Base-by-base conservation (phyloP, 1,140 invertebrate genomes). In the Drosophila auraria region DNA sequence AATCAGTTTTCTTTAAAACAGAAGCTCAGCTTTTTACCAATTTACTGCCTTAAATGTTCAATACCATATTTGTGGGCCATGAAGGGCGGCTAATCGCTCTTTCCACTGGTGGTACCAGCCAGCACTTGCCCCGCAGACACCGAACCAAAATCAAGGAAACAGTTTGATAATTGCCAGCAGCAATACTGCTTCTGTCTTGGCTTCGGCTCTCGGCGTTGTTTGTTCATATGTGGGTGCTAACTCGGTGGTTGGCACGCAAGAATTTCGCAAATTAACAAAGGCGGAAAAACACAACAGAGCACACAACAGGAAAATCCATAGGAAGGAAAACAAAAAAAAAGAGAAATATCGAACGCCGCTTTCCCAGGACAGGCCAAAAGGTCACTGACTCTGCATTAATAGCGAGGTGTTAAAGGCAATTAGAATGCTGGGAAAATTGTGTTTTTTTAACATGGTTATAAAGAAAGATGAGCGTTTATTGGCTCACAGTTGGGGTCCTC, bases 211-310 rank as follows among this genome's bases (percentile, higher is more conserved):
- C 30, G 61, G 20, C 49, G 53, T 68, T 70, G 61, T 68, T 70
- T 56, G 36, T 58, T 68, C 42, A 59, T 56, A 62, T 87, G 83
- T 71, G 83, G 84, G 80, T 87, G 83, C 64, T 78, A 87, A 81
- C 69, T 68, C 65, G 42, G 33, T 30, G 36, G 70, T 75, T 73
- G 58, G 49, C 74, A 78, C 53, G 73, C 54, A 78, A 66, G 83
- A 89, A 87, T 87, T 87, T 87, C 77, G 86, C 83, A 68, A 83
- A 78, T 87, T 87, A 89, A 74, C 83, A 83, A 57, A 59, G 60
- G 36, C 23, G 60, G 36, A 62, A 66, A 66, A 66, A 66, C 58
- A 63, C 42, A 47, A 36, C 57, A 45, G 12, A 20, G 20, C 57
- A 45, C 42, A 45, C n/a, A 45, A 42, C 83, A 83, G 80, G 56